Conservation (phyloP, 2,888 invertebrate genomes). For the Arge pagana region DNA sequence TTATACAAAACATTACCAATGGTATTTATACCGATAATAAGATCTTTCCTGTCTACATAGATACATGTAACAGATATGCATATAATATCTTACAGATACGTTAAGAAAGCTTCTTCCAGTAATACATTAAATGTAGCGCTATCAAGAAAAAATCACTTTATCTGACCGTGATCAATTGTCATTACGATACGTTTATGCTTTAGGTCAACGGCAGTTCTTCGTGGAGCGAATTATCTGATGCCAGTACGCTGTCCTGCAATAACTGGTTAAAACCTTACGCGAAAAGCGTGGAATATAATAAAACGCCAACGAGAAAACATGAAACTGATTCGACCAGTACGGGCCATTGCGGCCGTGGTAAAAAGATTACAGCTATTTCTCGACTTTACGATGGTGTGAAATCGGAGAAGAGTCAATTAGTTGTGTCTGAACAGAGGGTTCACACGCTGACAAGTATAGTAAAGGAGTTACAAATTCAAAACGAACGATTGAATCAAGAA, state of each 20-base stretch:
- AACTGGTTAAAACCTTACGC: slow-evolving; percentile 11
- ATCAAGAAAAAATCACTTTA: too few species aligned
- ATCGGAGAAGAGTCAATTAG: slow-evolving; percentile 25
- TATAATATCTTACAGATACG: too few species aligned
- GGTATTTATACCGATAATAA: slow-evolving; percentile 34
- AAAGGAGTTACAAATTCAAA: slow-evolving; percentile 36
- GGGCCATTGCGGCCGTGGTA: slow-evolving; percentile 22
- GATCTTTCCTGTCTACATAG: not conserved
- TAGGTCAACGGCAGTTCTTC: slow-evolving; percentile 40
- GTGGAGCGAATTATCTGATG: slow-evolving; percentile 38
- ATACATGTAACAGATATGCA: not conserved
- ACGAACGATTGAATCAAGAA: slow-evolving; percentile 33
- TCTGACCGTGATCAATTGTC: not conserved
- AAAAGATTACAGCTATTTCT: not conserved
- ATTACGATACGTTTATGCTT: not conserved
- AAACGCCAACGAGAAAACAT: slow-evolving; percentile 19
- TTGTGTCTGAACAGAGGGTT: slow-evolving; percentile 30
- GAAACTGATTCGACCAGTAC: slow-evolving; percentile 28
- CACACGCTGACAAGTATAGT: slow-evolving; percentile 31
- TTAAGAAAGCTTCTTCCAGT: not conserved
- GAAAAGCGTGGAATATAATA: slow-evolving; percentile 25
- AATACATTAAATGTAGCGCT: too few species aligned
- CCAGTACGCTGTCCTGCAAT: slow-evolving; percentile 18
- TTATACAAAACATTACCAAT: slow-evolving; percentile 30
- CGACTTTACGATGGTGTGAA: slow-evolving; percentile 3